Evolutionary conservation across 2,888 invertebrate genomes (phyloP).

Genomic region (Idaea straminata): DNA sequence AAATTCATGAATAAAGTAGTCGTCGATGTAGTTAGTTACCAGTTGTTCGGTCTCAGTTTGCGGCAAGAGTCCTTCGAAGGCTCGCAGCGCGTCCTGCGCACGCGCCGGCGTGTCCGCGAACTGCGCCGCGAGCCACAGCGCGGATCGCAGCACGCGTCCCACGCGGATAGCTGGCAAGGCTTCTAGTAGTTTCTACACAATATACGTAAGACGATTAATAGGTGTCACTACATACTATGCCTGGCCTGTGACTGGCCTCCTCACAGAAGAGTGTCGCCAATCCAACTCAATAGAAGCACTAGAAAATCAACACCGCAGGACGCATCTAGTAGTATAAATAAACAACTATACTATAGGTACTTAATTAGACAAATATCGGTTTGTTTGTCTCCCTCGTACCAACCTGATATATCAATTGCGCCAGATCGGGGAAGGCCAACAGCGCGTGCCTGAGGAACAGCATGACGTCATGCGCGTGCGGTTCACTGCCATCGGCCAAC

Average conservation of each 20-base stretch:
- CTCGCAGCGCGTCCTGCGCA: conserved; percentile 87
- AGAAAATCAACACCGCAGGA: too few species aligned
- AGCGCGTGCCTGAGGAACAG: conserved; percentile 98
- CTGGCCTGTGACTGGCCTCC: too few species aligned
- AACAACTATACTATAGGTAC: not conserved
- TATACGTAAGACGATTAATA: not conserved
- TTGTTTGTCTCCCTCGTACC: not conserved
- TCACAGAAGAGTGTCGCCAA: too few species aligned
- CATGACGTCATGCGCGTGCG: conserved; percentile 96
- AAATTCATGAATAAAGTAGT: too few species aligned
- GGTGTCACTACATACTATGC: conserved; percentile 13
- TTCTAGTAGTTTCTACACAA: conserved; percentile 83
- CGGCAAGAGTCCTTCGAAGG: conserved; percentile 24
- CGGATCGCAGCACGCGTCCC: conserved; percentile 95
- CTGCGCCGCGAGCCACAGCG: conserved; percentile 98
- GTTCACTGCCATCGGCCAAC: conserved; percentile 91
- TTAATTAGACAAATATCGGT: too few species aligned
- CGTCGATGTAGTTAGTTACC: too few species aligned
- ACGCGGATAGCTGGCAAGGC: conserved; percentile 92
- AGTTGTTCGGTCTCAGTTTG: too few species aligned
- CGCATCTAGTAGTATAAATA: not conserved
- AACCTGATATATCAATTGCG: conserved; percentile 90
- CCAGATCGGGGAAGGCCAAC: conserved; percentile 91
- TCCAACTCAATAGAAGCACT: too few species aligned
- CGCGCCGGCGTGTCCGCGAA: conserved; percentile 91